Percentiles rank a stretch among this genome's conserved stretches.
phyloP scores from a whole-genome alignment of 2,888 invertebrate species.

The Prostheceraeus crozeri region DNA sequence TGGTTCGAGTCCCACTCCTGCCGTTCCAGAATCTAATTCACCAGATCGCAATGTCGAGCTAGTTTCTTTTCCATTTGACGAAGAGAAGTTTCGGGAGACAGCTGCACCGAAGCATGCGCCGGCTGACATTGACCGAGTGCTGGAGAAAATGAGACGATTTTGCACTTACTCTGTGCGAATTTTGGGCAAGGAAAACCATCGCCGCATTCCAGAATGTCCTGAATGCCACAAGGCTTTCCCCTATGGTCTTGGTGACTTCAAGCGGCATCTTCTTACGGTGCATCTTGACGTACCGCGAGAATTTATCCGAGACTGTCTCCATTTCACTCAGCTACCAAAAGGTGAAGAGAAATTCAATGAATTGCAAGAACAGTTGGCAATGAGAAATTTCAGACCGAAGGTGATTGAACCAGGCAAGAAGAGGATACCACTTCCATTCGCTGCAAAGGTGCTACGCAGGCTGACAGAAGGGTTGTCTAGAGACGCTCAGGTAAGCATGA shows the following conservation, averaged over 20 bases:
- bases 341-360: conserved; percentile 32
- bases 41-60: conserved; percentile 27
- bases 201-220: conserved; percentile 38
- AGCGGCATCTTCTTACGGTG: conserved; percentile 35
- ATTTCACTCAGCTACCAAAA: conserved; percentile 35
- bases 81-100: conserved; percentile 35
- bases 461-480: conserved; percentile 30
- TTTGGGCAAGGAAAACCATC: conserved; percentile 36
- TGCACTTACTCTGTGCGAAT: conserved; percentile 32
- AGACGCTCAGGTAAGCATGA: conserved; percentile 20
- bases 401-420: conserved; percentile 30
- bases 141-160: conserved; percentile 36
- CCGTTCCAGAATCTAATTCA: too few species aligned
- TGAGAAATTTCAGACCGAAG: conserved; percentile 29
- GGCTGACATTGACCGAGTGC: conserved; percentile 25
- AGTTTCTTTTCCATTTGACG: conserved; percentile 37
- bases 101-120: background rate
- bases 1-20: too few species aligned
- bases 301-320: conserved; percentile 33
- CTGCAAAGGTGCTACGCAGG: conserved; percentile 26
- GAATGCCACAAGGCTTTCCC: conserved; percentile 37
- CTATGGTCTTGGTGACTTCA: conserved; percentile 37
- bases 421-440: conserved; percentile 35
- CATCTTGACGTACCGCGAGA: conserved; percentile 36
- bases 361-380: conserved; percentile 32